phyloP scores from a whole-genome alignment of 1,140 invertebrate species.

The Notospermus geniculatus region DNA sequence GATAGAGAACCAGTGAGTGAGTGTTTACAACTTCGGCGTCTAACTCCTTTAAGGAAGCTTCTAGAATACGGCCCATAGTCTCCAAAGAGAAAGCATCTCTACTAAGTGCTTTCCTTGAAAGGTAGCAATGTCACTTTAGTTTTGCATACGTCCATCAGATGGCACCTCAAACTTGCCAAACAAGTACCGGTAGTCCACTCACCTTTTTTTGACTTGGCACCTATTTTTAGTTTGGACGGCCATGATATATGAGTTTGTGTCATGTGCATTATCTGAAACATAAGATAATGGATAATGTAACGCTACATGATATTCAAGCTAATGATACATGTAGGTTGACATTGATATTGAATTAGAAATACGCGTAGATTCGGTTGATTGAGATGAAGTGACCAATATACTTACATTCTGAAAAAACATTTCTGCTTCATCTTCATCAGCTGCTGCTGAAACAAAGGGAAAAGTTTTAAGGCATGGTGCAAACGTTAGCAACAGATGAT shows the following conservation, averaged over 20 bases:
- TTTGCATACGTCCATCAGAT: too few species aligned
- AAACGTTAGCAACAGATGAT: too few species aligned
- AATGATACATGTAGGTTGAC: too few species aligned
- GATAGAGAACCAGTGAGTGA: too few species aligned
- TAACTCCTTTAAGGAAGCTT: too few species aligned
- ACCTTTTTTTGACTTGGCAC: constrained; percentile 97
- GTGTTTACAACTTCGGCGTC: too few species aligned
- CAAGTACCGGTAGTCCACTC: constrained; percentile 26
- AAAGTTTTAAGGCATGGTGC: neutral
- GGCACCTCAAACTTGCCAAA: neutral
- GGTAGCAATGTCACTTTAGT: too few species aligned
- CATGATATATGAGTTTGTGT: constrained; percentile 89
- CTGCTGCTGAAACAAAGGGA: constrained; percentile 31
- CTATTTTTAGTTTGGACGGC: constrained; percentile 93
- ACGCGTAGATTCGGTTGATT: neutral
- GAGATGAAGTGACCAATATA: neutral
- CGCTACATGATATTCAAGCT: neutral
- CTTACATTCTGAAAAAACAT: constrained; percentile 55
- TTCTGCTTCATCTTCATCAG: constrained; percentile 48
- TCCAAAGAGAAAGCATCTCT: too few species aligned
- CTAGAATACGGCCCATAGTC: too few species aligned
- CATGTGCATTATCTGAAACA: constrained; percentile 82
- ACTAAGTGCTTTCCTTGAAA: too few species aligned
- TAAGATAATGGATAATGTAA: too few species aligned
- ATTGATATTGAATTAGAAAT: too few species aligned